phyloP scores from a whole-genome alignment of 2,113 vertebrate genomes.

The Oenanthe melanoleuca region DNA sequence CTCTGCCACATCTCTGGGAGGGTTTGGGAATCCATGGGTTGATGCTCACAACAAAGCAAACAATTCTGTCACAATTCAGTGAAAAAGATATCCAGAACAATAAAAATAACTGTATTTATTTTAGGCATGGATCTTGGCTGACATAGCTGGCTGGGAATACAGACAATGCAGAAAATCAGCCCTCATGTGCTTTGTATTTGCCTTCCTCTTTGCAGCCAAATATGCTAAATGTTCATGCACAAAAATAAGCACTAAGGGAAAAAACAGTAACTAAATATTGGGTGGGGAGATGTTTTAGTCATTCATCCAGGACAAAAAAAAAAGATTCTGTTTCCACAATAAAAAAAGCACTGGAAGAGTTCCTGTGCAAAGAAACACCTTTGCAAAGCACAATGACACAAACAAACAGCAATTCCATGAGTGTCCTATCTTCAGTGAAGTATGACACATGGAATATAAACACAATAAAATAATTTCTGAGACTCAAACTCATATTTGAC shows the following conservation, averaged over 20 bases:
- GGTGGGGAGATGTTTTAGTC: not conserved
- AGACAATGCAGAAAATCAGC: slow-evolving; percentile 22
- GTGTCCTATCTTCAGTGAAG: not conserved
- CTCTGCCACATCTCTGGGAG: not conserved
- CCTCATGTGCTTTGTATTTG: not conserved
- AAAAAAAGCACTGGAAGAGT: not conserved
- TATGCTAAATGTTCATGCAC: not conserved
- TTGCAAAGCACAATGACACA: not conserved
- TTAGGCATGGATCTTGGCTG: slow-evolving; percentile 2
- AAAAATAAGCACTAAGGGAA: not conserved
- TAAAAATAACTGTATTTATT: slow-evolving; percentile 24
- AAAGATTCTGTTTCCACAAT: not conserved
- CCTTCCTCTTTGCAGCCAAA: not conserved
- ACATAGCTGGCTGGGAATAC: not conserved
- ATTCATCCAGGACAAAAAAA: not conserved
- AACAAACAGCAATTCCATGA: not conserved
- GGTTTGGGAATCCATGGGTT: not conserved
- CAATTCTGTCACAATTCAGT: not conserved
- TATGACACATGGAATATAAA: not conserved
- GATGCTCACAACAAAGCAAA: not conserved
- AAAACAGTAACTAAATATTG: not conserved
- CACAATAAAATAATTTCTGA: not conserved
- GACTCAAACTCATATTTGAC: not conserved
- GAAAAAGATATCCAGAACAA: not conserved
- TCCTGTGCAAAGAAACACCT: not conserved